Conservation (phyloP, 2,888 invertebrate species). For the Parnassius glacialis region DNA sequence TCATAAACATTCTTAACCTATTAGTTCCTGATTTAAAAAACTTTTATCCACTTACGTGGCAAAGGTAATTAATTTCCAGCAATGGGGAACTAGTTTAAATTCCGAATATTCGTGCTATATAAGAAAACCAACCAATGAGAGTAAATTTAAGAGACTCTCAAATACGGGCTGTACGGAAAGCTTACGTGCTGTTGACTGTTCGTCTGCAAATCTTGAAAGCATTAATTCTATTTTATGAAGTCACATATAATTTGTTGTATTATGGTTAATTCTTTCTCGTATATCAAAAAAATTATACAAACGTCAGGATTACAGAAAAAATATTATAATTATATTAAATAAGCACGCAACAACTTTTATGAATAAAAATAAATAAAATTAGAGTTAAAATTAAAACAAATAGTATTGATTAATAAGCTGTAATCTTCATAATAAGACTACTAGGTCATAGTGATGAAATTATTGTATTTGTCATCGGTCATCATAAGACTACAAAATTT, state of each 20-base stretch:
- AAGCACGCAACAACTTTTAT: too few species aligned
- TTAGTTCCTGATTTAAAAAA: conserved; percentile 1
- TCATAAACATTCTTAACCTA: too few species aligned
- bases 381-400: too few species aligned
- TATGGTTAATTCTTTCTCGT: background rate
- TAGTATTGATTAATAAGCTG: too few species aligned
- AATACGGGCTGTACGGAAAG: conserved; percentile 16
- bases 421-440: too few species aligned
- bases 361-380: too few species aligned
- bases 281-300: too few species aligned
- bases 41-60: conserved; percentile 14
- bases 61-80: conserved; percentile 23
- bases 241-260: background rate
- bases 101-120: conserved; percentile 15
- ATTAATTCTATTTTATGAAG: conserved; percentile 1
- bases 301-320: too few species aligned
- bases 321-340: too few species aligned
- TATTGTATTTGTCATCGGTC: too few species aligned
- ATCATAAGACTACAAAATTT: too few species aligned
- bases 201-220: conserved; percentile 1
- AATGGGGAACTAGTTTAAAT: conserved; percentile 23
- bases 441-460: too few species aligned
- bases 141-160: conserved; percentile 21
- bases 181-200: conserved; percentile 16
- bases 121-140: conserved; percentile 19